Evolutionary conservation across 2,113 vertebrate genomes (phyloP).

Genomic region (Oncorhynchus tshawytscha): DNA sequence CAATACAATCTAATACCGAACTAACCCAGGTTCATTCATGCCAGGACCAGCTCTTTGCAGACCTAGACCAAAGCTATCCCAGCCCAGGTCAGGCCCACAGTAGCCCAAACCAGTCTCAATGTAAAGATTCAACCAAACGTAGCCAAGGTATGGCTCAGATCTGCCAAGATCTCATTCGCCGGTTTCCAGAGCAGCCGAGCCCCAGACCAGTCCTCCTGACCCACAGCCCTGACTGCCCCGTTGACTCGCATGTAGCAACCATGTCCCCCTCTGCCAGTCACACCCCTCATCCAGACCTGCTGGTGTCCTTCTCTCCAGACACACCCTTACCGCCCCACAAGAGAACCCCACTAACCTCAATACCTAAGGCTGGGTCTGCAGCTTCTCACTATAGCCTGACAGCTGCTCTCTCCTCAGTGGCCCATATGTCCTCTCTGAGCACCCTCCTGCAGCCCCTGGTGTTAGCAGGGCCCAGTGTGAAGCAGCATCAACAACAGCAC

Average conservation of each 20-base stretch:
- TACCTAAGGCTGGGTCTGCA: conserved; percentile 42
- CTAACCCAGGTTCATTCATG: not conserved
- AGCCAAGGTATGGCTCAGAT: conserved; percentile 35
- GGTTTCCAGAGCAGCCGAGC: conserved; percentile 30
- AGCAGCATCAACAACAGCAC: conserved; percentile 50
- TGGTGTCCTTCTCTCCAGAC: conserved; percentile 26
- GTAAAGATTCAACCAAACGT: not conserved
- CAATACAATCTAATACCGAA: not conserved
- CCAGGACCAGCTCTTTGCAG: conserved; percentile 15
- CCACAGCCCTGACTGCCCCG: conserved; percentile 69
- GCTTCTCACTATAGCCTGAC: conserved; percentile 69
- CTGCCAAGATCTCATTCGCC: conserved; percentile 49
- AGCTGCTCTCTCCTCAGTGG: conserved; percentile 64
- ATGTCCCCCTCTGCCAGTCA: conserved; percentile 50
- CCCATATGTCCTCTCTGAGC: conserved; percentile 56
- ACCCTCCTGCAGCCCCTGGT: conserved; percentile 34
- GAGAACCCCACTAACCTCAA: conserved; percentile 11
- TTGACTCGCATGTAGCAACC: conserved; percentile 57
- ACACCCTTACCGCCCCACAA: conserved; percentile 15
- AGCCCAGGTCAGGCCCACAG: conserved; percentile 13
- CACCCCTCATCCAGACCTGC: conserved; percentile 44
- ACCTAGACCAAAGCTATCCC: conserved; percentile 5
- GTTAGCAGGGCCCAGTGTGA: conserved; percentile 48
- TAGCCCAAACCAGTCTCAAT: not conserved
- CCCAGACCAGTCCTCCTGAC: conserved; percentile 44